Evolutionary conservation across 2,113 vertebrate genomes (phyloP).

Genomic region (Atrichornis clamosus): DNA sequence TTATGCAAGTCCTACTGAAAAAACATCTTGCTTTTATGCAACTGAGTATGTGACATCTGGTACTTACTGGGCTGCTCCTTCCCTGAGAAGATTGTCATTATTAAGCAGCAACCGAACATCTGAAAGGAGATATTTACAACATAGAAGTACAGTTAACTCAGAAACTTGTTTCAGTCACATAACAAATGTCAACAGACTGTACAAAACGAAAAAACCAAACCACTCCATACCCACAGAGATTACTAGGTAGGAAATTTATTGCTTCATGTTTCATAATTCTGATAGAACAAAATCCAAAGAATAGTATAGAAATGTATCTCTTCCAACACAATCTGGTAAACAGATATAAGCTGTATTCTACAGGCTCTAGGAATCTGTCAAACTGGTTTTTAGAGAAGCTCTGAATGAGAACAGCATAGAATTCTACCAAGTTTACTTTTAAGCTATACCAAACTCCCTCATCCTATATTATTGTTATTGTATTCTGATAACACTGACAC

Average conservation of each 20-base stretch:
- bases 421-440: neutral
- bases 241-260: neutral
- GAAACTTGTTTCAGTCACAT: slow-evolving; percentile 19
- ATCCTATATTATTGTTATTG: neutral
- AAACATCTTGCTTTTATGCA: neutral
- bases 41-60: neutral
- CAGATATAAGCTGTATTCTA: neutral
- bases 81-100: slow-evolving; percentile 97
- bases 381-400: neutral
- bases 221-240: neutral
- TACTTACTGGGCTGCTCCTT: slow-evolving; percentile 95
- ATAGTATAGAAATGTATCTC: neutral
- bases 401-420: neutral
- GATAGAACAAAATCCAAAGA: neutral
- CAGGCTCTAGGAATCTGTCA: neutral
- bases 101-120: slow-evolving; percentile 96
- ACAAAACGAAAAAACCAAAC: neutral
- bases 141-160: neutral
- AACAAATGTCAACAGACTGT: neutral
- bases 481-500: neutral
- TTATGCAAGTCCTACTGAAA: neutral
- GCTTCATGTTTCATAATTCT: neutral
- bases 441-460: neutral
- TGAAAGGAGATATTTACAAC: slow-evolving; percentile 64
- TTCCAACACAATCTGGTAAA: neutral